Evolutionary conservation across 1,140 invertebrate species (phyloP).

Genomic region (Reticulitermes speratus): DNA sequence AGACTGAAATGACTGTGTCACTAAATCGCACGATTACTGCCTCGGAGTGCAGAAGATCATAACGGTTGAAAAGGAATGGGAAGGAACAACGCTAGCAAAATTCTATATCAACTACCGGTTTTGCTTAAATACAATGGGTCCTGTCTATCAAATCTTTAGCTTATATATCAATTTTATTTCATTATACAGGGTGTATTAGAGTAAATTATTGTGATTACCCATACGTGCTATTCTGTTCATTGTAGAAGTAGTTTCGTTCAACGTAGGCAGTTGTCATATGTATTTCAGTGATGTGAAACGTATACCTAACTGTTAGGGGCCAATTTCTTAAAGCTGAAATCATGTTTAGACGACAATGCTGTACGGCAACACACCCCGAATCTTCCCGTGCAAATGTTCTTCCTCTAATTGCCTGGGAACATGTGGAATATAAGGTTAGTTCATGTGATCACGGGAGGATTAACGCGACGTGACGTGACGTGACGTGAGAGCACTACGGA

Average conservation of each 20-base stretch:
- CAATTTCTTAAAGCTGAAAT: neutral
- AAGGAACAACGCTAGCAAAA: neutral
- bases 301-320: neutral
- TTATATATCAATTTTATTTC: neutral
- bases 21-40: neutral
- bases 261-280: too few relatives aligned
- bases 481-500: neutral
- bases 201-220: neutral
- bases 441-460: neutral
- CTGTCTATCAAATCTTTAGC: neutral
- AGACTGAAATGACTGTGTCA: neutral
- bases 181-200: neutral
- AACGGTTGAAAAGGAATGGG: neutral
- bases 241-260: too few relatives aligned
- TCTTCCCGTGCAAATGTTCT: neutral
- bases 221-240: neutral
- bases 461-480: neutral
- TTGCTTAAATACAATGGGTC: neutral
- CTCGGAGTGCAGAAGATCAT: neutral
- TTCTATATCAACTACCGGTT: neutral
- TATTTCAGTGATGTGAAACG: neutral
- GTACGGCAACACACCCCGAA: neutral
- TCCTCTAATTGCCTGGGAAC: neutral
- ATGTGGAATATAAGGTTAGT: neutral
- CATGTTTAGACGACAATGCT: neutral